Evolutionary conservation across 2,113 vertebrate species (phyloP).

Genomic region (Diadophis punctatus): DNA sequence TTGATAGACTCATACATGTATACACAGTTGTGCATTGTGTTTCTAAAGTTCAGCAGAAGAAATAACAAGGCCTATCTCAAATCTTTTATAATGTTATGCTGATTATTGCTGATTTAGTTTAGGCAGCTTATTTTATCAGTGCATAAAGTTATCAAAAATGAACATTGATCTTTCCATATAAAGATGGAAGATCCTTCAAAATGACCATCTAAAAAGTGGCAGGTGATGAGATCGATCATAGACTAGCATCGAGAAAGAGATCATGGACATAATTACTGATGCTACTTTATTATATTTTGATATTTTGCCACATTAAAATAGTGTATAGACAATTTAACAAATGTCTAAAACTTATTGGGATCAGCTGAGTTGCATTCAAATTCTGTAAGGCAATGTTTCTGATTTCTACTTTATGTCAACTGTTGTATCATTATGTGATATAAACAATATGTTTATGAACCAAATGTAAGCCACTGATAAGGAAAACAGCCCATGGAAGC

Average conservation of each 20-base stretch:
- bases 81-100: neutral
- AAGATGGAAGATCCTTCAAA: neutral
- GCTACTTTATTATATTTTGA: neutral
- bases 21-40: neutral
- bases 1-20: neutral
- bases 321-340: neutral
- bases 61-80: neutral
- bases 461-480: neutral
- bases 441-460: neutral
- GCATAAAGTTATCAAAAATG: neutral
- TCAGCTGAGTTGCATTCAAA: neutral
- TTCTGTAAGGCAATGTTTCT: neutral
- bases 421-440: neutral
- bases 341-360: neutral
- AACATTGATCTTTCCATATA: neutral
- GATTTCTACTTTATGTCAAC: neutral
- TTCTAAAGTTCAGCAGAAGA: neutral
- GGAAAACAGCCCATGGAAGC: neutral
- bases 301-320: neutral
- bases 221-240: neutral
- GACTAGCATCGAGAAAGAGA: neutral
- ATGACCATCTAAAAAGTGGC: neutral
- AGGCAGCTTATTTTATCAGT: accelerated
- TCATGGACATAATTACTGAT: neutral
- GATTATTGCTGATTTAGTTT: neutral